These are phyloP conservation scores for Choloepus hoffmanni DNA, from an alignment of 2,113 vertebrate genomes.

Conservation along the genomic window DNA sequence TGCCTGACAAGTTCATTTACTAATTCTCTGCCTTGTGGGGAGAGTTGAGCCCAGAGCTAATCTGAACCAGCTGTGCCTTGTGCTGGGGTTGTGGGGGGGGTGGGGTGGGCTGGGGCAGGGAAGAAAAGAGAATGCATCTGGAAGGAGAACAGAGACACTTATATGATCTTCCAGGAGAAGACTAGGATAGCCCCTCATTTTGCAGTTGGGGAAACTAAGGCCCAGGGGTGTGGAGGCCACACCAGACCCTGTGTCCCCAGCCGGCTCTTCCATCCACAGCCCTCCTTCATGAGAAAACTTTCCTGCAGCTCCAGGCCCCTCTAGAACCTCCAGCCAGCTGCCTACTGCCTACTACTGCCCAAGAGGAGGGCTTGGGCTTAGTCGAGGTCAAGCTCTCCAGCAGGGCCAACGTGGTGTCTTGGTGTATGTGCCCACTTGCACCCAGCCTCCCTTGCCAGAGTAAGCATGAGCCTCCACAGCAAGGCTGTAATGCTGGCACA, in stretches of 20 bases:
- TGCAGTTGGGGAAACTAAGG: background rate
- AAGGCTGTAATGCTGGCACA: background rate
- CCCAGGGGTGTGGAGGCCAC: background rate
- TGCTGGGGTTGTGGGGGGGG: background rate
- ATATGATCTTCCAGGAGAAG: background rate
- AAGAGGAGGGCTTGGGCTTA: background rate
- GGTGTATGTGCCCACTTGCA: background rate
- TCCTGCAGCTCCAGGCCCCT: background rate
- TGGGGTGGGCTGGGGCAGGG: background rate
- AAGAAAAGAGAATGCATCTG: background rate
- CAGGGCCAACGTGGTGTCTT: background rate
- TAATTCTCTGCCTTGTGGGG: background rate
- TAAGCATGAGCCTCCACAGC: background rate
- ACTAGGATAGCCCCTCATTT: background rate
- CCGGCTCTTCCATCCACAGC: too few species aligned
- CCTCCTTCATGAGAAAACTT: too few species aligned
- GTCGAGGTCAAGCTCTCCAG: too few species aligned
- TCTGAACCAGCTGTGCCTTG: slow-evolving; percentile 67
- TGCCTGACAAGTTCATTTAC: slow-evolving; percentile 37
- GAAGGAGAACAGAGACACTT: background rate
- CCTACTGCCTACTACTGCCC: background rate
- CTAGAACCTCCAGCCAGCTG: background rate
- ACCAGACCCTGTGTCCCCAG: too few species aligned
- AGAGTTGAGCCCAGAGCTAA: background rate
- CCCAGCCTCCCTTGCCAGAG: background rate